Base-by-base conservation (phyloP, 2,888 invertebrate genomes). In the Belgica antarctica region DNA sequence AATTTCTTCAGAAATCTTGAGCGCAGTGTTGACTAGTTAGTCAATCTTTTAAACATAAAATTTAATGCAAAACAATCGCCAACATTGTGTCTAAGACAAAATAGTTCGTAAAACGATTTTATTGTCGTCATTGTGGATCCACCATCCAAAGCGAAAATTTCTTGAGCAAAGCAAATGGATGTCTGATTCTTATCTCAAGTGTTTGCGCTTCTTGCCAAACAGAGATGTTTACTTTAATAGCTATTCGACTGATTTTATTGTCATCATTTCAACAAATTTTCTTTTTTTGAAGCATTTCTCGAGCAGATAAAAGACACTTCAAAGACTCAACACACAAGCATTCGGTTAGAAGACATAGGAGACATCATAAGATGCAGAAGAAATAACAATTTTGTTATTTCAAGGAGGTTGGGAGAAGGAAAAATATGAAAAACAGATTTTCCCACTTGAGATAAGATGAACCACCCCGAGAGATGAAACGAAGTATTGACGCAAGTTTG, bases 261-360 rank as follows among this genome's bases (percentile, higher is more conserved):
- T 72, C 72, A 62, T 74, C 72, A 73, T 74, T 71, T 71, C 71
- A 70, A 52, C 7, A 10, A 52, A n/a, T 19, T 71, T 73, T 71
- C 57, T 71, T 71, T 72, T 71, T 72, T 71, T 70, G 25, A 61
- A 15, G 8, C 59, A 27, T 4, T 61, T 28, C 27, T 62, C 34
- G 31, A 62, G 34, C 4, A 34, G 62, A 34, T 41, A 41, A 41
- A 41, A 62, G 63, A 63, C 36, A 63, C 52, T 52, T 52, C 12
- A 52, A 52, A 22, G 12, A 52, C 15, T 41, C 52, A 17, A 52
- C 65, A n/a, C n/a, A n/a, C n/a, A n/a, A n/a, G n/a, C n/a, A 66
- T 25, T 63, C 41, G 63, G n/a, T n/a, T n/a, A n/a, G n/a, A n/a
- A n/a, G n/a, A n/a, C n/a, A n/a, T n/a, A 41, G 31, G 28, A 62